Conservation (phyloP, 2,888 invertebrate genomes). For the Rhamphomyia laevipes region DNA sequence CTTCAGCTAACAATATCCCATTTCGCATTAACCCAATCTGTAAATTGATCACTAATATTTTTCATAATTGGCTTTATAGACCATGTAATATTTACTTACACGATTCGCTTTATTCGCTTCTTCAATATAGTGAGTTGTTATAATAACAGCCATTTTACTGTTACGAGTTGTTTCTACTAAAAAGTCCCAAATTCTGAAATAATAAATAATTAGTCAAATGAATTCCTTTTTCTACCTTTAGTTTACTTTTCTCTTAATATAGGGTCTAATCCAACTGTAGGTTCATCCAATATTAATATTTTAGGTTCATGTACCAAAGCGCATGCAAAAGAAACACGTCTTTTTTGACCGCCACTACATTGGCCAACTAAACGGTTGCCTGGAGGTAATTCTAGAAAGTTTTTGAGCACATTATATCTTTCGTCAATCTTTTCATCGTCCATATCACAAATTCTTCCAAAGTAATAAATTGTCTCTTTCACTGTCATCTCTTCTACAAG, state of each 20-base stretch:
- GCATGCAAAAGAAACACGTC: slow-evolving; percentile 79
- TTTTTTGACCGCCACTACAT: slow-evolving; percentile 81
- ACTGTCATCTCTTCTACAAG: slow-evolving; percentile 69
- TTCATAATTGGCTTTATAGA: neutral
- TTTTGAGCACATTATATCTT: slow-evolving; percentile 53
- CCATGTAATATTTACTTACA: slow-evolving; percentile 39
- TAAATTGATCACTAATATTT: slow-evolving; percentile 6
- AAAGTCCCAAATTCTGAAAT: slow-evolving; percentile 76
- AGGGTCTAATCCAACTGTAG: slow-evolving; percentile 90
- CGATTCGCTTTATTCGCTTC: slow-evolving; percentile 73
- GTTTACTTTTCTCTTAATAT: slow-evolving; percentile 66
- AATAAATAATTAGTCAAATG: neutral
- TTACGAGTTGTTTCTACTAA: slow-evolving; percentile 58
- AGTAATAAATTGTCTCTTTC: slow-evolving; percentile 72
- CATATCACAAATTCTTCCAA: slow-evolving; percentile 77
- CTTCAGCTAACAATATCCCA: slow-evolving; percentile 76
- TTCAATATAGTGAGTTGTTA: slow-evolving; percentile 92
- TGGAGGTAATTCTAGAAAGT: slow-evolving; percentile 65
- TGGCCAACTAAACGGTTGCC: slow-evolving; percentile 52
- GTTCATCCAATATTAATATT: slow-evolving; percentile 80
- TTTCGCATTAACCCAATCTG: slow-evolving; percentile 85
- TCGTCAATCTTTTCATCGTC: slow-evolving; percentile 48
- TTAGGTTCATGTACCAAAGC: slow-evolving; percentile 82
- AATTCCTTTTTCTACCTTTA: neutral
- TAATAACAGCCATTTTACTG: slow-evolving; percentile 67